These are phyloP conservation scores for Pangasius sanitwongsei DNA, from an alignment of 2,797 vertebrate genomes.

Conservation along the genomic window DNA sequence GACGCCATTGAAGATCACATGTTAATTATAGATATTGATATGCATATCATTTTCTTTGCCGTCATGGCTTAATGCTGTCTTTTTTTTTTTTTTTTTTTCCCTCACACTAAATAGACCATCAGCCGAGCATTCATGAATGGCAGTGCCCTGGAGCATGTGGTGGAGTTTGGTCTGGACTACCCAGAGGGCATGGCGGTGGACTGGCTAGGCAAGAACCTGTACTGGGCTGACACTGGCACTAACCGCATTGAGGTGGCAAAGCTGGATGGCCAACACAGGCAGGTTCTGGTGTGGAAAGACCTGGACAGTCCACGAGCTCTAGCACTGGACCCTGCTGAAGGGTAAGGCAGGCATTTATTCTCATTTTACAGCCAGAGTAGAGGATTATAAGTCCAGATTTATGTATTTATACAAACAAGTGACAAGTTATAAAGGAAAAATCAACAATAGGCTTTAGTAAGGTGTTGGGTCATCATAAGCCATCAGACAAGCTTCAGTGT, in stretches of 20 bases:
- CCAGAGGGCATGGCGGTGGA: conserved; percentile 98
- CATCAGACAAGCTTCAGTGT: neutral
- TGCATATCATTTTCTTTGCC: neutral
- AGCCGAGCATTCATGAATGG: conserved; percentile 98
- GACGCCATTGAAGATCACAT: neutral
- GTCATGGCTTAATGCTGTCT: neutral
- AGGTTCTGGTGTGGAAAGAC: conserved; percentile 97
- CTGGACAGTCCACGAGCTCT: conserved; percentile 93
- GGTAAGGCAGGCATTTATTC: conserved; percentile 72
- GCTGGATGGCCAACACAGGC: conserved; percentile 92
- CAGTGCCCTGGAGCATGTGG: conserved; percentile 91
- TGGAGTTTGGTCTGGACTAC: conserved; percentile 95
- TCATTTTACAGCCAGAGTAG: neutral
- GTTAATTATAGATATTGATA: neutral
- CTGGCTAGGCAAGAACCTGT: conserved; percentile 97
- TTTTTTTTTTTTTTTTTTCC: neutral
- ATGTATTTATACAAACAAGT: neutral
- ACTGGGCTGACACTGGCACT: conserved; percentile 97
- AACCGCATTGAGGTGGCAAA: conserved; percentile 97
- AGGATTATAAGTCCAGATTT: neutral
- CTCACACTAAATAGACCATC: conserved; percentile 82
- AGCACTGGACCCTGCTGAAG: conserved; percentile 91
- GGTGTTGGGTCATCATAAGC: neutral
- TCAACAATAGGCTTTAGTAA: neutral
- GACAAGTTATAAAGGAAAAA: neutral